These are phyloP conservation scores for Mizuhopecten yessoensis DNA, from an alignment of 1,140 invertebrate species.

Conservation along the genomic window DNA sequence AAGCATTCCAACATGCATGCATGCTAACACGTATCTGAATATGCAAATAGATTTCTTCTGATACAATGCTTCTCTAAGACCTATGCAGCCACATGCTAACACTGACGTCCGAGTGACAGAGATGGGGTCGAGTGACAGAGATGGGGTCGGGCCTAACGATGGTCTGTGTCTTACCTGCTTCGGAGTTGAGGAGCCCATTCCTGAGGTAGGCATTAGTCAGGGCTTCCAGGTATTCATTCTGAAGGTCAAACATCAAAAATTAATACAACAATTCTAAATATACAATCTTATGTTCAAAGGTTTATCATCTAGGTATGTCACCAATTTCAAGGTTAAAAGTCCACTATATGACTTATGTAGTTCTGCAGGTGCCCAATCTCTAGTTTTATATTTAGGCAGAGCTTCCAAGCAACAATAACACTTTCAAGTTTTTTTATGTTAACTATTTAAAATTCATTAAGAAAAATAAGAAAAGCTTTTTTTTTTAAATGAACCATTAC, in stretches of 20 bases:
- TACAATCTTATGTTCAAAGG: too few relatives aligned
- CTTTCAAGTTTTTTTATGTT: too few relatives aligned
- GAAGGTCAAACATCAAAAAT: slow-evolving; percentile 16
- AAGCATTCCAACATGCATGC: not conserved
- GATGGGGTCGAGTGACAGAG: not conserved
- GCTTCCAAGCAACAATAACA: too few relatives aligned
- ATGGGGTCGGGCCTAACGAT: not conserved
- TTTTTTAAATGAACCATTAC: too few relatives aligned
- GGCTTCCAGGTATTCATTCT: slow-evolving; percentile 80
- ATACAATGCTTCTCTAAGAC: not conserved
- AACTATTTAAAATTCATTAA: too few relatives aligned
- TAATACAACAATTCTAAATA: not conserved
- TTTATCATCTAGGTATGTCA: too few relatives aligned
- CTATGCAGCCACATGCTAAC: not conserved
- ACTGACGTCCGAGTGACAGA: not conserved
- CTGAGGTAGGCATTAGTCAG: slow-evolving; percentile 77
- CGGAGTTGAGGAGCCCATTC: slow-evolving; percentile 74
- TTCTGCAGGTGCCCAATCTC: too few relatives aligned
- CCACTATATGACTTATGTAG: too few relatives aligned
- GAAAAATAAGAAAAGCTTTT: too few relatives aligned
- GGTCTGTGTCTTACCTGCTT: slow-evolving; percentile 64
- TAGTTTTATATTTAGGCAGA: too few relatives aligned
- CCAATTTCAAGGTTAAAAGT: too few relatives aligned
- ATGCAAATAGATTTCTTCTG: not conserved
- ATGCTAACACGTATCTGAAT: not conserved